Evolutionary conservation across 2,113 vertebrate genomes (phyloP), one percentile per base, ranked within the genome.

Genomic region (Triplophysa dalaica): DNA sequence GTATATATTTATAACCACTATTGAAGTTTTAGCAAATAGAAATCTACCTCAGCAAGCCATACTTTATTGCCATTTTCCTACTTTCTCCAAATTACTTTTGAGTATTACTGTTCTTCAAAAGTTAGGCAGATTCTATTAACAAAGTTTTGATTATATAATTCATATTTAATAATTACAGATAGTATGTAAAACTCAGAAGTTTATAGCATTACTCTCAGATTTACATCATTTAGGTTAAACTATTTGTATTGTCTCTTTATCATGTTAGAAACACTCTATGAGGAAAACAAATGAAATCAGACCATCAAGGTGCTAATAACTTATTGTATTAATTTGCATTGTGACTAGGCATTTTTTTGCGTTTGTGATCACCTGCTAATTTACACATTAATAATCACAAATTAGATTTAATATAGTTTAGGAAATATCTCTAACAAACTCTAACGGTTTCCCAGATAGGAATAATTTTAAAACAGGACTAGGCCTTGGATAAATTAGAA

Each of bases 41-140:
- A 83, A 93, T 95, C 97, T 99, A 99, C 97, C 97, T 99, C 96
- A 96, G 82, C 87, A 86, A 68, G 81, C 85, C 87, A 76, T 79
- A 70, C 26, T 80, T 83, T 86, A 70, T 63, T 50, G 24, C 74
- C 56, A 52, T 77, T 65, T 67, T 12, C 54, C 24, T 29, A 67
- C 41, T 52, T 12, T 17, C 14, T 16, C 12, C 16, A n/a, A 61
- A 29, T 11, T 64, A 24, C 26, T 54, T 75, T 65, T 19, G 62
- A 78, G n/a, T 70, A 13, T 70, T 19, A 13, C 62, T 80, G 10
- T 21, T 26, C 19, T 21, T 66, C 16, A 66, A 26, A 73, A 66
- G 22, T 12, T 64, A n/a, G 24, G 13, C 6, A 17, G 70, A 54
- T 65, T 77, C 19, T 29, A 58, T 14, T 45, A 45, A 68, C 24